Conservation (phyloP, 2,113 vertebrate species). For the Dissostichus mawsoni region DNA sequence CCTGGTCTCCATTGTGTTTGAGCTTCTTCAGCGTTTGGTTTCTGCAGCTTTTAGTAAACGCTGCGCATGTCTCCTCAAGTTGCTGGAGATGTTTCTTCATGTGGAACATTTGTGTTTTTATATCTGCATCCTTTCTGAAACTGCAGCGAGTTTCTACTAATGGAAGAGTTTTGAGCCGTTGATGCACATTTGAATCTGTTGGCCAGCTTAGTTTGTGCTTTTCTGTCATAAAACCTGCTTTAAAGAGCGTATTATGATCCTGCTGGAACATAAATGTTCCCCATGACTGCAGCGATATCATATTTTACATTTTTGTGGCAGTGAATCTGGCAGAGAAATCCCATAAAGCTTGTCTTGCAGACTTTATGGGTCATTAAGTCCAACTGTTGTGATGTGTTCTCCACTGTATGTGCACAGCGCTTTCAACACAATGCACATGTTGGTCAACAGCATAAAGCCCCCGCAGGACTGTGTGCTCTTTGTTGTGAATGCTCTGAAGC, state of each 20-base stretch:
- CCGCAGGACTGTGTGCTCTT: not conserved
- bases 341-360: not conserved
- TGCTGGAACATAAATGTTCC: not conserved
- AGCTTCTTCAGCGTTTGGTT: no score
- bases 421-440: conserved; percentile 1
- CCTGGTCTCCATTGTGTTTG: no score
- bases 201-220: no score
- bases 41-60: no score
- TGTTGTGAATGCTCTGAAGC: not conserved
- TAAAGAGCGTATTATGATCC: not conserved
- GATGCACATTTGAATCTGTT: no score
- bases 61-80: no score
- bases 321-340: not conserved
- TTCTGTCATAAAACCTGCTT: not conserved
- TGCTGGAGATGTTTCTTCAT: no score
- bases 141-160: no score
- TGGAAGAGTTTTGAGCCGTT: no score
- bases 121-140: no score
- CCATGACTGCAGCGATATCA: not conserved
- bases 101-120: no score
- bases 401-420: not conserved
- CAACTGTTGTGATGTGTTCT: conserved; percentile 1
- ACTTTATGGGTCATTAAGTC: conserved; percentile 9
- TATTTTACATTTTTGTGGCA: not conserved
- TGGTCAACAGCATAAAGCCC: not conserved